phyloP scores from a whole-genome alignment of 1,140 invertebrate species.

The Hyphantria cunea region DNA sequence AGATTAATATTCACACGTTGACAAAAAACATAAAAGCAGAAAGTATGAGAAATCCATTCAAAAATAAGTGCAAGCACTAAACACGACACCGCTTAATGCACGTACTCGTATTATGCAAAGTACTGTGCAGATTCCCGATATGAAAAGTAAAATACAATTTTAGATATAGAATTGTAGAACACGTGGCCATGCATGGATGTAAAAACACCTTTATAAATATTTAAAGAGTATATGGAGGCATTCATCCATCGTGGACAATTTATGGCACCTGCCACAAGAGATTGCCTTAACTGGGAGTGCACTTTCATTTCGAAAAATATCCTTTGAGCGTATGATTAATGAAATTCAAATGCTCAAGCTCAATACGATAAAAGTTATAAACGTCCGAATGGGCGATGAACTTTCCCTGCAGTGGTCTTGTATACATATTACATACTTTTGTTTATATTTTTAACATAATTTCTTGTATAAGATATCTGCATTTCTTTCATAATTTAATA shows the following conservation, averaged over 20 bases:
- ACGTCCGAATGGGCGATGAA: too few relatives aligned
- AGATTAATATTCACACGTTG: too few relatives aligned
- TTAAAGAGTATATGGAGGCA: conserved; percentile 29
- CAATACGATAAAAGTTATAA: too few relatives aligned
- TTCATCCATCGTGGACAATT: conserved; percentile 30
- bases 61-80: conserved; percentile 17
- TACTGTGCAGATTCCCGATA: conserved; percentile 37
- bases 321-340: background rate
- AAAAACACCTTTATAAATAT: conserved; percentile 34
- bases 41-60: conserved; percentile 1
- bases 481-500: too few relatives aligned
- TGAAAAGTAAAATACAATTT: conserved; percentile 35
- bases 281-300: background rate
- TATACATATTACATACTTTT: too few relatives aligned
- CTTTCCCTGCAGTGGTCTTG: too few relatives aligned
- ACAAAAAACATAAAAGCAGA: background rate
- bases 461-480: too few relatives aligned
- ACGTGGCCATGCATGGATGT: conserved; percentile 21
- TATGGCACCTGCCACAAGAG: conserved; percentile 2
- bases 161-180: conserved; percentile 22
- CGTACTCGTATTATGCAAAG: conserved; percentile 49
- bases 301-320: conserved; percentile 16
- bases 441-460: too few relatives aligned
- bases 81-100: conserved; percentile 17
- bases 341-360: too few relatives aligned